These are phyloP conservation scores for Coregonus suidteri DNA, from an alignment of 2,797 vertebrate species.

Conservation along the genomic window DNA sequence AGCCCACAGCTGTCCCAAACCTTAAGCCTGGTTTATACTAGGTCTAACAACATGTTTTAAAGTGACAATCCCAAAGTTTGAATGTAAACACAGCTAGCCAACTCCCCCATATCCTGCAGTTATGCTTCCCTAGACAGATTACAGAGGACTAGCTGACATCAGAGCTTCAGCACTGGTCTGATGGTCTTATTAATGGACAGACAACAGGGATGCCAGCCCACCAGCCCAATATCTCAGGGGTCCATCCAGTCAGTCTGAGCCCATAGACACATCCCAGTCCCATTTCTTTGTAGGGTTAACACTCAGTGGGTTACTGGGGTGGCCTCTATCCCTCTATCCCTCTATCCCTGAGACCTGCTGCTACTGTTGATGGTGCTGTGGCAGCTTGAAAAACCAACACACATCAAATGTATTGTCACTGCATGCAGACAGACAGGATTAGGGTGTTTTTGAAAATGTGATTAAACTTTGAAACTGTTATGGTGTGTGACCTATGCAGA, in stretches of 20 bases:
- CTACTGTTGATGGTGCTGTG: not conserved
- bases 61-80: conserved; percentile 7
- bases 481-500: not conserved
- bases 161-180: not conserved
- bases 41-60: not conserved
- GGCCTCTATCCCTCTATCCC: not conserved
- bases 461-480: not conserved
- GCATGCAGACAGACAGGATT: conserved; percentile 1
- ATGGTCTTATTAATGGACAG: not conserved
- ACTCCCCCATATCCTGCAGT: not conserved
- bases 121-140: not conserved
- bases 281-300: conserved; percentile 9
- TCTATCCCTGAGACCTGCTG: not conserved
- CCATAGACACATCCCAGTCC: conserved; percentile 15
- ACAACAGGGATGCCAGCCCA: not conserved
- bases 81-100: not conserved
- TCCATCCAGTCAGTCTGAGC: not conserved
- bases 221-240: not conserved
- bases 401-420: not conserved
- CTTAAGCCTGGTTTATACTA: not conserved
- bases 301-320: not conserved
- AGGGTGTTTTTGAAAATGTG: not conserved
- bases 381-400: not conserved
- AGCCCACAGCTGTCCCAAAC: not conserved
- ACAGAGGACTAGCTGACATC: not conserved